Percentiles rank a stretch among this genome's conserved stretches.
phyloP scores from a whole-genome alignment of 2,113 vertebrate genomes.

The Sinocyclocheilus rhinocerous region DNA sequence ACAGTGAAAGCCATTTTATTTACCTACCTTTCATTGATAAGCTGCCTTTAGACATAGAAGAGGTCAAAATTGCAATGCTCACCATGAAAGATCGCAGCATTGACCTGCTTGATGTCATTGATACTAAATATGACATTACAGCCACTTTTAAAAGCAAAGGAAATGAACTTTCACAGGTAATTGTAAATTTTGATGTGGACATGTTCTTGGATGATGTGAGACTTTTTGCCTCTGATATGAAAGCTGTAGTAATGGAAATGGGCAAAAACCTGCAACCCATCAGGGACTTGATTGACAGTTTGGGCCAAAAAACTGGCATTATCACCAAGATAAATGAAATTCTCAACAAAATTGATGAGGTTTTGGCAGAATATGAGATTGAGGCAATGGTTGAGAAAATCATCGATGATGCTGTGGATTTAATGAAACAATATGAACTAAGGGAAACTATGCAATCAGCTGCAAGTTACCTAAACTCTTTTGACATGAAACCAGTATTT shows the following conservation, averaged over 20 bases:
- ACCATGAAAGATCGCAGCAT: slow-evolving; percentile 73
- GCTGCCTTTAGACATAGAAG: slow-evolving; percentile 81
- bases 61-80: slow-evolving; percentile 72
- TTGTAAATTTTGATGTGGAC: slow-evolving; percentile 77
- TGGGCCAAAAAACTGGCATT: slow-evolving; percentile 80
- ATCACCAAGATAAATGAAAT: slow-evolving; percentile 81
- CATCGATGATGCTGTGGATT: slow-evolving; percentile 76
- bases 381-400: slow-evolving; percentile 72
- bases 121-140: slow-evolving; percentile 77
- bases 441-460: slow-evolving; percentile 79
- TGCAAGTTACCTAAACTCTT: slow-evolving; percentile 86
- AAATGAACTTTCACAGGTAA: slow-evolving; percentile 71
- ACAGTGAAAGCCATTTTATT: slow-evolving; percentile 80
- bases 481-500: slow-evolving; percentile 77
- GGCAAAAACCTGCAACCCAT: slow-evolving; percentile 76
- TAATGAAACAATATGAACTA: slow-evolving; percentile 80
- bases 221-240: slow-evolving; percentile 71
- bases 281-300: slow-evolving; percentile 69
- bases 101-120: slow-evolving; percentile 74
- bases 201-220: slow-evolving; percentile 73
- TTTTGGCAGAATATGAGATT: slow-evolving; percentile 79
- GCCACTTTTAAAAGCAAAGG: slow-evolving; percentile 75
- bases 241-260: slow-evolving; percentile 75
- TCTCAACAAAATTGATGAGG: slow-evolving; percentile 77
- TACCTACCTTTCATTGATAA: slow-evolving; percentile 82